Evolutionary conservation across 2,888 invertebrate genomes (phyloP).

Genomic region (Idaea aversata): DNA sequence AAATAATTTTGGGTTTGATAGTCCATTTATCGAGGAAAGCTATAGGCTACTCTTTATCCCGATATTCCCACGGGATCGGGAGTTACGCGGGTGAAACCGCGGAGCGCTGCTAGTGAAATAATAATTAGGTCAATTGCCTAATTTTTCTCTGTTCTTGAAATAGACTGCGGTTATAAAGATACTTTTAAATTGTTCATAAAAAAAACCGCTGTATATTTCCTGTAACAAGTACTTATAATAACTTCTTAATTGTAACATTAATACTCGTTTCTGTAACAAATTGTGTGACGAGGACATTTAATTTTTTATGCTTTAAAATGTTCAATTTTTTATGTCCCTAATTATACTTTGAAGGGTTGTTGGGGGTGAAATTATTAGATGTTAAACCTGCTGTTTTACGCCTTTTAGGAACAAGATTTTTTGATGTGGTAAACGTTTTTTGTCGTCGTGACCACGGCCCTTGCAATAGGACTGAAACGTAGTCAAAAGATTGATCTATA

Average conservation of each 20-base stretch:
- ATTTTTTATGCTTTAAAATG: slow-evolving; percentile 53
- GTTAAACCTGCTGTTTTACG: neutral
- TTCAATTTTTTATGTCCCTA: slow-evolving; percentile 66
- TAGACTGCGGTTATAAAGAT: neutral
- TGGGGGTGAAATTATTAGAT: slow-evolving; percentile 16
- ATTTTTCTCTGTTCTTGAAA: neutral
- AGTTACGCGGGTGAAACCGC: no score
- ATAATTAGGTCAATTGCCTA: no score
- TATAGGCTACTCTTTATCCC: no score
- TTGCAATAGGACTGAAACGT: no score
- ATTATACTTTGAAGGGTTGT: slow-evolving; percentile 54
- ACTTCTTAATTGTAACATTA: slow-evolving; percentile 63
- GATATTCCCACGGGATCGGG: no score
- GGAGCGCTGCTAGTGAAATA: no score
- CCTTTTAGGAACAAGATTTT: neutral
- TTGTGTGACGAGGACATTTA: slow-evolving; percentile 63
- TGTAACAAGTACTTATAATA: slow-evolving; percentile 27
- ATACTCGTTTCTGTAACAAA: slow-evolving; percentile 51
- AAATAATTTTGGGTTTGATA: no score
- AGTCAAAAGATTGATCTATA: no score
- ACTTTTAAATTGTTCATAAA: neutral
- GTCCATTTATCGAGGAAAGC: no score
- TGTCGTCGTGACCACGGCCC: neutral
- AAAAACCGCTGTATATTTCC: neutral
- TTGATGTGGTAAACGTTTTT: neutral